Base-by-base conservation (phyloP, 2,113 vertebrate genomes). In the Picathartes gymnocephalus region DNA sequence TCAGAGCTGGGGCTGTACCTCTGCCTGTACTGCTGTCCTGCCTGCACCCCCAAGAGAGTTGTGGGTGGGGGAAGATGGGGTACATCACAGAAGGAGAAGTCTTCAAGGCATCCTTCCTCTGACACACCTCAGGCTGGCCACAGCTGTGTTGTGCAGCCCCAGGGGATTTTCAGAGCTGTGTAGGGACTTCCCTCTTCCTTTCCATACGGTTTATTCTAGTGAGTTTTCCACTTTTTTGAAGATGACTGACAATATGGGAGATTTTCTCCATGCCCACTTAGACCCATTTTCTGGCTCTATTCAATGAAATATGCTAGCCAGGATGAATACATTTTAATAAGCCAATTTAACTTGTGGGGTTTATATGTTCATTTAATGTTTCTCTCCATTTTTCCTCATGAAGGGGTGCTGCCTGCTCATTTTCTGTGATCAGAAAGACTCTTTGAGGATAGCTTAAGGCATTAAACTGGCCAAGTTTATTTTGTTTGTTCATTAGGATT, bases 11-110 rank as follows among this genome's bases (percentile, higher is more conserved):
- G 15, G 7, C 65, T 65, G n/a, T 56, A 17, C 13, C 35, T 82
- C 65, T 5, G 6, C 39, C 19, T 33, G 21, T 62, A 30, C 31
- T 40, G n/a, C 0, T 0, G 11, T 40, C 27, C 53, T 71, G 31
- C 40, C 45, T 70, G 60, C 50, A 18, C 11, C 10, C 10, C 17
- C 7, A 47, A 16, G 48, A 51, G 23, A 53, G 12, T 10, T 40
- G 30, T 5, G 83, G 54, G 15, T 4, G 23, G 33, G 45, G 24
- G 4, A 39, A 64, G 45, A 8, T 33, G 48, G 12, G 31, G 12
- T 51, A 10, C 15, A 19, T 19, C 21, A 19, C 1, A 1, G 45
- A 23, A 70, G 16, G 24, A 82, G 54, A 68, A 77, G 28, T 37
- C 76, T 72, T 30, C 7, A 35, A 35, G 23, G 23, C 12, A 35